These are phyloP conservation scores for Spizaetus ornatus DNA, from an alignment of 2,113 vertebrate genomes.

Conservation along the genomic window DNA sequence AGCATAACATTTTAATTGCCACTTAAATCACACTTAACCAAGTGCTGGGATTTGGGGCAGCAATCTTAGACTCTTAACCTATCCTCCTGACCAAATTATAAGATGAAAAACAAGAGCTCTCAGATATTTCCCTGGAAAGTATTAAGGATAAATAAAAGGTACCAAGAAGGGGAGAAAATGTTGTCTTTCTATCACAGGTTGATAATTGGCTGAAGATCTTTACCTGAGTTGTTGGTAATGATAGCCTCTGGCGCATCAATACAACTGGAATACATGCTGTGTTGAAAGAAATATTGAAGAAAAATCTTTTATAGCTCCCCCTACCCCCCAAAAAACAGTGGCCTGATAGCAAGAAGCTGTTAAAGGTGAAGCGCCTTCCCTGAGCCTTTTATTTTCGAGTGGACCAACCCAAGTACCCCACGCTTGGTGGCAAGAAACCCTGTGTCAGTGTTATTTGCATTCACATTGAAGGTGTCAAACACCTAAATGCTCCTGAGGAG, in stretches of 20 bases:
- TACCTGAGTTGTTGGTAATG: constrained; percentile 33
- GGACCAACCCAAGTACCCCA: neutral
- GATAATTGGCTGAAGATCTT: constrained; percentile 45
- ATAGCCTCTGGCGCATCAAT: constrained; percentile 57
- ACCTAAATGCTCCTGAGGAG: neutral
- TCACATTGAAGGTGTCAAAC: neutral
- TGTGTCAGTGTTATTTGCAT: neutral
- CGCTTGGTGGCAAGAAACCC: neutral
- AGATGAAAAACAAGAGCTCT: constrained; percentile 35
- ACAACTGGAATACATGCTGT: constrained; percentile 9
- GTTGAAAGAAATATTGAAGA: constrained; percentile 22
- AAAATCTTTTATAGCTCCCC: neutral
- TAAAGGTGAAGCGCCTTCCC: neutral
- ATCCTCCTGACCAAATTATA: constrained; percentile 36
- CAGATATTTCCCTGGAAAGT: constrained; percentile 47
- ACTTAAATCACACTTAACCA: constrained; percentile 51
- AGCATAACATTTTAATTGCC: constrained; percentile 40
- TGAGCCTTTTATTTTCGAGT: neutral
- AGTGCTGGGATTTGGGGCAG: constrained; percentile 37
- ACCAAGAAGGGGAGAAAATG: neutral
- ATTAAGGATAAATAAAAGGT: constrained; percentile 38
- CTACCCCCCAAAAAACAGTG: neutral
- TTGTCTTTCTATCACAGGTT: constrained; percentile 33
- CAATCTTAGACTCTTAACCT: constrained; percentile 26
- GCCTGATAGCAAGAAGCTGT: neutral